These are phyloP conservation scores for Marasmarcha lunaedactyla DNA, from an alignment of 2,888 invertebrate species.

Conservation along the genomic window DNA sequence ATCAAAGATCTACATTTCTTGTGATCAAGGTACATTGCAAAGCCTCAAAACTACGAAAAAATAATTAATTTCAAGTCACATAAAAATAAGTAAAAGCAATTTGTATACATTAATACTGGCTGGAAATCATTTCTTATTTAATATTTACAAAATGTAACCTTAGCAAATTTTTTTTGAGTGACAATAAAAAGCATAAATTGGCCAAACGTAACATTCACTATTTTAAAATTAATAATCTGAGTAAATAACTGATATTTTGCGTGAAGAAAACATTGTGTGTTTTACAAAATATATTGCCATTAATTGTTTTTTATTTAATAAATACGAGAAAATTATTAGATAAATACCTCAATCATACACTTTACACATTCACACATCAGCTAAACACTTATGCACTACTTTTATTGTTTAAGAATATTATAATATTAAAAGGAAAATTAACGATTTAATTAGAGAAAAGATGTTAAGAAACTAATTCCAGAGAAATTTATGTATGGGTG, in stretches of 20 bases:
- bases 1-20: slow-evolving; percentile 30
- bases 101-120: not conserved
- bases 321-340: slow-evolving; percentile 5
- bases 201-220: slow-evolving; percentile 26
- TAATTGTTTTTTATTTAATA: too few relatives aligned
- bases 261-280: slow-evolving; percentile 25
- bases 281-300: not conserved
- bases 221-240: not conserved
- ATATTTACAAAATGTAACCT: not conserved
- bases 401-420: too few relatives aligned
- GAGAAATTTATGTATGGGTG: too few relatives aligned
- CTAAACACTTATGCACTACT: slow-evolving; percentile 58
- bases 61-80: not conserved
- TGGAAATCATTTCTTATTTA: not conserved
- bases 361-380: slow-evolving; percentile 61
- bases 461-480: too few relatives aligned
- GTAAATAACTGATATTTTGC: too few relatives aligned
- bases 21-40: slow-evolving; percentile 26
- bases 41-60: slow-evolving; percentile 24
- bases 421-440: too few relatives aligned
- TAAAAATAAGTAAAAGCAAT: not conserved
- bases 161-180: not conserved
- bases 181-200: slow-evolving; percentile 9
- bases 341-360: slow-evolving; percentile 57
- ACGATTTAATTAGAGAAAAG: too few relatives aligned